Percentiles rank a stretch among this genome's conserved stretches.
Evolutionary conservation across 2,113 vertebrate species (phyloP).

Genomic region (Tachuris rubrigastra): DNA sequence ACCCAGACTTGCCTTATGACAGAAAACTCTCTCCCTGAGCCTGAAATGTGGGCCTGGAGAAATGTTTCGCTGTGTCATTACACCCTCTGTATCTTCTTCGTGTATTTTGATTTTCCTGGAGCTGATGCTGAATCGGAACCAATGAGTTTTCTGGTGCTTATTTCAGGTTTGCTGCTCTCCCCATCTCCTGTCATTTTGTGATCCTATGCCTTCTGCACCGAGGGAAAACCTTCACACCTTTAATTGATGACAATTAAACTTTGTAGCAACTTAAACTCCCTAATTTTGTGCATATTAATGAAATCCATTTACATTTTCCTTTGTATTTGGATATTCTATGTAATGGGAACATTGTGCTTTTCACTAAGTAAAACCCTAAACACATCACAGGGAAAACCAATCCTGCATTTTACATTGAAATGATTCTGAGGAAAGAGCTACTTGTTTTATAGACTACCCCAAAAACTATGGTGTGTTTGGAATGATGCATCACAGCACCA

Average conservation of each 20-base stretch:
- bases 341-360: not conserved
- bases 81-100: not conserved
- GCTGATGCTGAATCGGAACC: not conserved
- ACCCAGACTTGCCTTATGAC: not conserved
- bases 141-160: not conserved
- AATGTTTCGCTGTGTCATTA: not conserved
- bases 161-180: not conserved
- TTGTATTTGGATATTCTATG: not conserved
- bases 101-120: not conserved
- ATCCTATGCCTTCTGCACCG: not conserved
- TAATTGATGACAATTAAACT: not conserved
- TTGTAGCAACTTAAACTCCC: not conserved
- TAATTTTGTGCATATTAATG: accelerated
- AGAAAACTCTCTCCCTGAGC: not conserved
- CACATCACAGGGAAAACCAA: not conserved
- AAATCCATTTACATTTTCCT: not conserved
- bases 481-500: not conserved
- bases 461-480: not conserved
- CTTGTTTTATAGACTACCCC: not conserved
- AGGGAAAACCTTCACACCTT: not conserved
- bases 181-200: not conserved
- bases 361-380: not conserved
- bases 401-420: not conserved
- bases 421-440: not conserved
- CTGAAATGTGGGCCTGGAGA: not conserved